phyloP scores from a whole-genome alignment of 2,797 vertebrate species.

The Cephalopachus bancanus region DNA sequence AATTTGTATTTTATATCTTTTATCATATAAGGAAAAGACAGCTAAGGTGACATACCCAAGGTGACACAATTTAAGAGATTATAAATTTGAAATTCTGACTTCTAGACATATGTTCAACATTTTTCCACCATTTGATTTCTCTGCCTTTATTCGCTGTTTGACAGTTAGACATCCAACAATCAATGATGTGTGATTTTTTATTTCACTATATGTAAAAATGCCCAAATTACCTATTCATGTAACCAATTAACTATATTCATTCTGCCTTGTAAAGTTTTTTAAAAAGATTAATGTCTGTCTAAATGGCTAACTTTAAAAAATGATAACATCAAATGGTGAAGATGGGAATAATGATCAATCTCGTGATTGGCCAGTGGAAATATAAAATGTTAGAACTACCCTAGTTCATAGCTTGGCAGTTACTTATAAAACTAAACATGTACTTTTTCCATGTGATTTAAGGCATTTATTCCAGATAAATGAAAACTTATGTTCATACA shows the following conservation, averaged over 20 bases:
- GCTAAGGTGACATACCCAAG: background rate
- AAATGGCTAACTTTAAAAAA: background rate
- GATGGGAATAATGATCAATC: background rate
- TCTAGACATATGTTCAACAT: background rate
- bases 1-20: background rate
- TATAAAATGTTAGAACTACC: background rate
- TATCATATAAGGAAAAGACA: background rate
- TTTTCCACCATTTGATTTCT: background rate
- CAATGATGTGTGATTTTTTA: background rate
- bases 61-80: background rate
- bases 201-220: background rate
- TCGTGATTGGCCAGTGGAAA: background rate
- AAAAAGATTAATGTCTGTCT: background rate
- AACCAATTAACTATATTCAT: background rate
- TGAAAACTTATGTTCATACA: background rate
- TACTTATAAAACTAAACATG: background rate
- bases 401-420: background rate
- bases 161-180: background rate
- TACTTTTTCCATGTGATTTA: background rate
- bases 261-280: background rate
- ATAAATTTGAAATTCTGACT: background rate
- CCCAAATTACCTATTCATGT: background rate
- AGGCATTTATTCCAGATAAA: background rate
- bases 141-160: background rate
- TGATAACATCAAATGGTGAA: background rate